Percentiles rank a stretch among this genome's conserved stretches.
These are phyloP conservation scores for Siniperca scherzeri DNA, from an alignment of 2,797 vertebrate species.

Conservation along the genomic window DNA sequence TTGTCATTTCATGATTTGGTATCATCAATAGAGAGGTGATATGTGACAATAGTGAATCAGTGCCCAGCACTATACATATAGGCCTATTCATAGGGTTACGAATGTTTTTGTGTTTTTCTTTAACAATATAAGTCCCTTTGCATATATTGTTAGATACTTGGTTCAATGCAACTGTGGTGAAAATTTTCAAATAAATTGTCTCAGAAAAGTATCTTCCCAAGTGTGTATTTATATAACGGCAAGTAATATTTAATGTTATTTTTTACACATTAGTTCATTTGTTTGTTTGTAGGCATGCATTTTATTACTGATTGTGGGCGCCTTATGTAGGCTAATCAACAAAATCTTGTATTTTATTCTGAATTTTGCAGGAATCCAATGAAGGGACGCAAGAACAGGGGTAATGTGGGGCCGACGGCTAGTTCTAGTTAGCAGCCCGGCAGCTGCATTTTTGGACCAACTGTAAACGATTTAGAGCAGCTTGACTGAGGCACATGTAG, in stretches of 20 bases:
- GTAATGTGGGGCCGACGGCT: too few species aligned
- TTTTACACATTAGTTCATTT: not conserved
- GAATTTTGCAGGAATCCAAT: too few species aligned
- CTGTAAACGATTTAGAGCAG: too few species aligned
- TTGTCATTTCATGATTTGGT: constrained; percentile 11
- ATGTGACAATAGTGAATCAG: not conserved
- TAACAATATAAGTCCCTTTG: constrained; percentile 1
- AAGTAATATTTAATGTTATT: not conserved
- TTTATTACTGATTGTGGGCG: not conserved
- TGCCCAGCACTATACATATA: constrained; percentile 36
- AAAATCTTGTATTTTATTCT: too few species aligned
- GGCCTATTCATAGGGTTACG: not conserved
- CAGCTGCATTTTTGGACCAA: too few species aligned
- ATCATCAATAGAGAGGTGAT: not conserved
- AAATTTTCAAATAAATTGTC: constrained; percentile 56
- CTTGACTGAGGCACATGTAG: too few species aligned
- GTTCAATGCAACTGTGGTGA: constrained; percentile 29
- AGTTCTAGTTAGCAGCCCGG: too few species aligned
- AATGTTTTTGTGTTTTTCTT: constrained; percentile 31
- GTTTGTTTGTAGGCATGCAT: not conserved
- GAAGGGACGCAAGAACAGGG: too few species aligned
- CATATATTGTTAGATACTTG: constrained; percentile 45
- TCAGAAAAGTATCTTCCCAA: not conserved
- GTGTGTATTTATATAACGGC: constrained; percentile 2
- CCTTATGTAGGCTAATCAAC: too few species aligned